Conservation (phyloP, 2,113 vertebrate genomes). For the Pandion haliaetus region DNA sequence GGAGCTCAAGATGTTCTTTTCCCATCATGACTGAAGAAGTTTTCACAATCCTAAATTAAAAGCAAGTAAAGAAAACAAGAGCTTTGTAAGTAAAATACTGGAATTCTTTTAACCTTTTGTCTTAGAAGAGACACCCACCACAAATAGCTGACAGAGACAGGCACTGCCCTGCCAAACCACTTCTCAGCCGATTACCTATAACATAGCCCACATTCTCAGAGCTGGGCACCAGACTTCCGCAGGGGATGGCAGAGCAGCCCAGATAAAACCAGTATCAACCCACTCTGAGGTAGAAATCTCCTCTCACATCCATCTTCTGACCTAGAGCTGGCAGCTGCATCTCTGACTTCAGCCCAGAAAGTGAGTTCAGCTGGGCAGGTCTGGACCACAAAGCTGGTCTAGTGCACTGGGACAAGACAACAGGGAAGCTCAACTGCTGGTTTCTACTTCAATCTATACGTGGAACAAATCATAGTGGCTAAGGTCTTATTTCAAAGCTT, state of each 20-base stretch:
- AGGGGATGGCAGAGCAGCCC: not conserved
- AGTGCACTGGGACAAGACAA: not conserved
- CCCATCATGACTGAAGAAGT: not conserved
- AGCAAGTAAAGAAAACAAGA: not conserved
- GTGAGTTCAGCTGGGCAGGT: not conserved
- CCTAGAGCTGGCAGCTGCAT: not conserved
- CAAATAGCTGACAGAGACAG: not conserved
- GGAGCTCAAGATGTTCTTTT: not conserved
- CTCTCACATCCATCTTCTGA: not conserved
- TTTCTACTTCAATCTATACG: not conserved
- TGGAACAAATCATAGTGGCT: not conserved
- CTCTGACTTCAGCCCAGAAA: not conserved
- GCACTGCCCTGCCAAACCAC: not conserved
- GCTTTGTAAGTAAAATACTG: not conserved
- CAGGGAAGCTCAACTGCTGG: not conserved
- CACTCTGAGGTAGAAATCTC: not conserved
- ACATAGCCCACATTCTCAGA: not conserved
- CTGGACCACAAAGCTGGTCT: not conserved
- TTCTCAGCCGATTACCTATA: not conserved
- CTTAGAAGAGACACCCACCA: not conserved
- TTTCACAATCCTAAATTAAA: not conserved
- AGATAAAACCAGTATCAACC: not conserved
- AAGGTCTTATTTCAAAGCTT: not conserved
- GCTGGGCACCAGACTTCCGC: not conserved
- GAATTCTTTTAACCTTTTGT: not conserved